Evolutionary conservation across 2,797 vertebrate genomes (phyloP), one percentile per base, ranked within the genome.

Genomic region (Gobio occitaniae): DNA sequence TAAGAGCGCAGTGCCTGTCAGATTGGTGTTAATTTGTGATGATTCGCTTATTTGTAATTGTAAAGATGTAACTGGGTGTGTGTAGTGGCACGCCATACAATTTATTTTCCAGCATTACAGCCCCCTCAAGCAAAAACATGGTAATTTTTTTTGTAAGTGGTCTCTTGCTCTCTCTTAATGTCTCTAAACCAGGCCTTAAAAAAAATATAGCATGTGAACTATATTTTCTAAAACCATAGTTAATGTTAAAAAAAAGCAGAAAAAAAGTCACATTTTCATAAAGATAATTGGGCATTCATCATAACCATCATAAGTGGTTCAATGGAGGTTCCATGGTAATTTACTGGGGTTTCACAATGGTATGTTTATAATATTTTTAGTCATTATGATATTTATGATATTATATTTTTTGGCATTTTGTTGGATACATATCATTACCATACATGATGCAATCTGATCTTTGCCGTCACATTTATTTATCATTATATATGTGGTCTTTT

Each of bases 1-100:
- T 93, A 93, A 93, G 93, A 94, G 93, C 94, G 94, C 94, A 93
- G 7, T 2, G 63, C 44, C 13, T 79, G 65, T 84, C 65, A 84
- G 50, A 52, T 12, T 79, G 29, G 29, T 84, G 66, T 41, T 70
- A 56, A 84, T 59, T 84, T 56, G 17, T 11, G n/a, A 41, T 48
- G 36, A 84, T 78, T 59, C 71, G 41, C 1, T 68, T 54, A 41
- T 68, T 76, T 44, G 25, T 32, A 61, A 36, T 76, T 54, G 38
- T 32, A 61, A n/a, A 70, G 75, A 36, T 61, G 65, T n/a, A 47
- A 11, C 8, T 78, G 74, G 32, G 0, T 63, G 19, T 82, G 38
- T 47, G 54, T 48, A 56, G 10, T 71, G 38, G n/a, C 16, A 8
- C 15, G 15, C 36, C 15, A 80, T 52, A 9, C 29, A 41, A 9